phyloP scores from a whole-genome alignment of 2,113 vertebrate genomes.

The Oncorhynchus clarkii region DNA sequence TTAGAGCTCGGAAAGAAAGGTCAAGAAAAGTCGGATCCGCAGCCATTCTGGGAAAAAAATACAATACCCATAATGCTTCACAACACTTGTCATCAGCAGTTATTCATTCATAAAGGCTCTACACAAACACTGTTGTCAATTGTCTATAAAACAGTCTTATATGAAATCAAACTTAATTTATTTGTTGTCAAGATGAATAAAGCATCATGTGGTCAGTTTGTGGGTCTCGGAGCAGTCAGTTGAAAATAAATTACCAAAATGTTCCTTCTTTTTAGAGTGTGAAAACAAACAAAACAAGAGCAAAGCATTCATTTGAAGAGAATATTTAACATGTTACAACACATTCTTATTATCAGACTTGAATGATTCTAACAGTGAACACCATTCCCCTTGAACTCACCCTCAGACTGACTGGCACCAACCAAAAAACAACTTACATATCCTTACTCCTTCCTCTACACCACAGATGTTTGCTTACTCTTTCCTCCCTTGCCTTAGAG shows the following conservation, averaged over 20 bases:
- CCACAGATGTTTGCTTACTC: conserved; percentile 38
- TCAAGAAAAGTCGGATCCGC: no score
- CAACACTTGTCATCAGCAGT: conserved; percentile 33
- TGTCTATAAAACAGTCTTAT: conserved; percentile 56
- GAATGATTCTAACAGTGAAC: background rate
- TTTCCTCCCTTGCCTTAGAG: conserved; percentile 41
- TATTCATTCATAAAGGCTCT: conserved; percentile 38
- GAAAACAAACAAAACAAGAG: background rate
- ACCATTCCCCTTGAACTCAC: background rate
- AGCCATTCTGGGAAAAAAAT: conserved; percentile 6
- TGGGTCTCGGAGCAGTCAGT: conserved; percentile 26
- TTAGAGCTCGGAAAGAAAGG: no score
- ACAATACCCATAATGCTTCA: conserved; percentile 62
- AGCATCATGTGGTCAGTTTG: conserved; percentile 51
- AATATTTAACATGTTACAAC: conserved; percentile 12
- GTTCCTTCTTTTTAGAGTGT: conserved; percentile 23
- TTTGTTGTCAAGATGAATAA: conserved; percentile 61
- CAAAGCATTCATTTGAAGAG: background rate
- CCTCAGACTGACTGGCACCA: conserved; percentile 32
- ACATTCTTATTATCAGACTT: background rate
- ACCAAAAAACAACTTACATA: conserved; percentile 9
- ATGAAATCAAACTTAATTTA: conserved; percentile 54
- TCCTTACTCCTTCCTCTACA: conserved; percentile 26
- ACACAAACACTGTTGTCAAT: conserved; percentile 67
- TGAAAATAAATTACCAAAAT: conserved; percentile 16